These are phyloP conservation scores for Dicrostonyx torquatus DNA, from an alignment of 2,797 vertebrate genomes.

Conservation along the genomic window DNA sequence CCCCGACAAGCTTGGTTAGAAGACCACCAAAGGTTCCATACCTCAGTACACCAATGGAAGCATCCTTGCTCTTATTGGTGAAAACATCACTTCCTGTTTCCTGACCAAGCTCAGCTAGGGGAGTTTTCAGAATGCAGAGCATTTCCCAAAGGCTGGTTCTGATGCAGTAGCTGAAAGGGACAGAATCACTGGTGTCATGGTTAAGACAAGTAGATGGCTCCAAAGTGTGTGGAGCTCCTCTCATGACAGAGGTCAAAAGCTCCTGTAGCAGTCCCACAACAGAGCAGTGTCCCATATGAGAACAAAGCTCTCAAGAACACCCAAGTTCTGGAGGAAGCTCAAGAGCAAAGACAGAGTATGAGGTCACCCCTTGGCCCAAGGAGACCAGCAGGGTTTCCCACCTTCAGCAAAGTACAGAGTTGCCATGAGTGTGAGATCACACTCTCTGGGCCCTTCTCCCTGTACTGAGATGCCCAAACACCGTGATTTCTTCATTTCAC, in stretches of 20 bases:
- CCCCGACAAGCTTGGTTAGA: not conserved
- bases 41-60: not conserved
- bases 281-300: not conserved
- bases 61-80: not conserved
- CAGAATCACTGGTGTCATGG: not conserved
- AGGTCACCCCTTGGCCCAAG: not conserved
- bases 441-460: not conserved
- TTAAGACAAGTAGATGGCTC: not conserved
- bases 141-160: not conserved
- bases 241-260: not conserved
- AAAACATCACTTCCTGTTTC: not conserved
- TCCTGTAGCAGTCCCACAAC: not conserved
- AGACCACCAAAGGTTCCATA: not conserved
- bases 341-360: not conserved
- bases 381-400: not conserved
- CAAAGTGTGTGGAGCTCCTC: not conserved
- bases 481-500: not conserved
- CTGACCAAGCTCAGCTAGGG: not conserved
- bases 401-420: not conserved
- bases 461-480: not conserved
- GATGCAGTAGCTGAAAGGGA: not conserved
- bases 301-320: not conserved
- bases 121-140: not conserved
- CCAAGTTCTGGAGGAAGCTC: not conserved
- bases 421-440: not conserved